These are phyloP conservation scores for Bagarius yarrelli DNA, from an alignment of 2,113 vertebrate genomes.

Conservation along the genomic window DNA sequence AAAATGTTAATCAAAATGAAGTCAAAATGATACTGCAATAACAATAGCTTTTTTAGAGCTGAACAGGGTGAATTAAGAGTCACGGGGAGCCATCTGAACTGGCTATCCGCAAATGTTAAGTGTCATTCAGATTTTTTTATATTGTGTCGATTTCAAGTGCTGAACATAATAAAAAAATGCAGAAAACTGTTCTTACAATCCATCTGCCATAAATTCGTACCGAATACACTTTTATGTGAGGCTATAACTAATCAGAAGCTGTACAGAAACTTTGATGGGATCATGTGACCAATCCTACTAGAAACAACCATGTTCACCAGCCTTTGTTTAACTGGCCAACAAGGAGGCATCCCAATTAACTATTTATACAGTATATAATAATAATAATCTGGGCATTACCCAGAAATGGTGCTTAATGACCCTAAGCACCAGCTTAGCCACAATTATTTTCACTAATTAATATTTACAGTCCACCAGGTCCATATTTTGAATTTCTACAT, in stretches of 20 bases:
- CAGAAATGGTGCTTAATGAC: too few relatives aligned
- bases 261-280: neutral
- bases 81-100: neutral
- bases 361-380: too few relatives aligned
- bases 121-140: neutral
- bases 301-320: neutral
- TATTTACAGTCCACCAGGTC: neutral
- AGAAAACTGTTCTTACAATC: neutral
- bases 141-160: neutral
- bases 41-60: too few relatives aligned
- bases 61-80: neutral
- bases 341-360: neutral
- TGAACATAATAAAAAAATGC: neutral
- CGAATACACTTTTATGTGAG: neutral
- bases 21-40: too few relatives aligned
- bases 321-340: neutral
- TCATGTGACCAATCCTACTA: neutral
- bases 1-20: too few relatives aligned
- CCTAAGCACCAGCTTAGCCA: neutral
- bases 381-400: neutral
- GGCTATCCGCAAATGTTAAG: neutral
- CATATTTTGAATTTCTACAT: neutral
- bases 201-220: neutral
- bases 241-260: neutral
- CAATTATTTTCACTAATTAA: neutral